These are phyloP conservation scores for Jacana jacana DNA, from an alignment of 2,113 vertebrate genomes.

Conservation along the genomic window DNA sequence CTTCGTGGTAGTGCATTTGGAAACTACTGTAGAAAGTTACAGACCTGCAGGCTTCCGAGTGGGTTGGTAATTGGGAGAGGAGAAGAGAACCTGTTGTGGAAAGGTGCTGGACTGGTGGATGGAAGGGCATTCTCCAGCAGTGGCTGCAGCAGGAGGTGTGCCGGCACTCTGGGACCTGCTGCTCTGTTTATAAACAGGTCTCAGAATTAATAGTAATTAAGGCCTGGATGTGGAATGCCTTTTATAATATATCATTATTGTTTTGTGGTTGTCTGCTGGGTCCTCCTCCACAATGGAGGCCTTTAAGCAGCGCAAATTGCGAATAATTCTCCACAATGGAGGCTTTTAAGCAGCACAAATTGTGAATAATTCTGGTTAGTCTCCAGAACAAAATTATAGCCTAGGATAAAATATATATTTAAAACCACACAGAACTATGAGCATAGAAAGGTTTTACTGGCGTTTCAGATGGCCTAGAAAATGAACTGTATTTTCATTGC, in stretches of 20 bases:
- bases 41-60: background rate
- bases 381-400: constrained; percentile 26
- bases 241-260: background rate
- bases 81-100: background rate
- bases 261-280: constrained; percentile 12
- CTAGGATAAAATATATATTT: background rate
- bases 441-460: background rate
- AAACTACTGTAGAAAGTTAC: background rate
- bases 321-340: background rate
- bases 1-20: background rate
- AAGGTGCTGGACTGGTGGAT: background rate
- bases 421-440: background rate
- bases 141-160: background rate
- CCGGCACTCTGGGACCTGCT: background rate
- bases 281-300: background rate
- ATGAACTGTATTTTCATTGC: background rate
- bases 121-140: background rate
- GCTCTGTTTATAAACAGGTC: background rate
- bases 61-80: background rate
- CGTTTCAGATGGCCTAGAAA: background rate
- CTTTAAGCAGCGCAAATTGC: constrained; percentile 19
- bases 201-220: constrained; percentile 4
- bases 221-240: background rate
- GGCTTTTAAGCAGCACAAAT: constrained; percentile 11
- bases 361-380: too few species aligned